Base-by-base conservation (phyloP, 2,888 invertebrate genomes). In the Crossocerus cetratus region DNA sequence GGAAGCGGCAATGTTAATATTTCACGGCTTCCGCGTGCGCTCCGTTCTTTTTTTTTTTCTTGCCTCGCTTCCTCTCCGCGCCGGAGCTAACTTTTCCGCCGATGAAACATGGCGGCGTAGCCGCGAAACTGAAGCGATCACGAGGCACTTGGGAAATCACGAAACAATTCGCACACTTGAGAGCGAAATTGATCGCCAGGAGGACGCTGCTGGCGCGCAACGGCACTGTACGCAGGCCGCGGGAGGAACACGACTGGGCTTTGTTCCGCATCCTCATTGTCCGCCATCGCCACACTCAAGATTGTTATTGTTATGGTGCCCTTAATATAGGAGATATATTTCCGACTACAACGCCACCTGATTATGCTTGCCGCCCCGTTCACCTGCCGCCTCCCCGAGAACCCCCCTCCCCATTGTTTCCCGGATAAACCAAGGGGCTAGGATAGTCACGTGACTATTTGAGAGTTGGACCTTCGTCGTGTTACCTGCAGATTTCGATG, bases 121-220 rank as follows among this genome's bases (percentile, higher is more conserved):
- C 53, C 65, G 64, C 60, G 69, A 63, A 79, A 74, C 72, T 73
- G 70, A 79, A 77, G 68, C 74, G 73, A 81, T 81, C 72, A 79
- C 70, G 73, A 77, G 75, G 61, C 82, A 61, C 82, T 66, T 81
- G 82, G 82, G 79, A 81, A 81, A 81, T 81, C 82, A 72, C 45
- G 73, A 68, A 81, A 81, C 79, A 77, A 79, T 79, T 75, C 71
- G 64, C 54, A 66, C 69, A 70, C 72, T 62, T 56, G 45, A 49
- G 55, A 61, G 59, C 45, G 66, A 69, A 74, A 76, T 61, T 60
- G 69, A 79, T 74, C 61, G 49, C 54, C 63, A 32, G 32, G 32
- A 32, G 32, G 32, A 32, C 32, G 11, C 32, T 32, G 32, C 32
- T 32, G 32, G 32, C 32, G 32, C 32, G 32, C 32, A 32, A 8